phyloP scores from a whole-genome alignment of 2,113 vertebrate genomes.

The Motacilla alba region DNA sequence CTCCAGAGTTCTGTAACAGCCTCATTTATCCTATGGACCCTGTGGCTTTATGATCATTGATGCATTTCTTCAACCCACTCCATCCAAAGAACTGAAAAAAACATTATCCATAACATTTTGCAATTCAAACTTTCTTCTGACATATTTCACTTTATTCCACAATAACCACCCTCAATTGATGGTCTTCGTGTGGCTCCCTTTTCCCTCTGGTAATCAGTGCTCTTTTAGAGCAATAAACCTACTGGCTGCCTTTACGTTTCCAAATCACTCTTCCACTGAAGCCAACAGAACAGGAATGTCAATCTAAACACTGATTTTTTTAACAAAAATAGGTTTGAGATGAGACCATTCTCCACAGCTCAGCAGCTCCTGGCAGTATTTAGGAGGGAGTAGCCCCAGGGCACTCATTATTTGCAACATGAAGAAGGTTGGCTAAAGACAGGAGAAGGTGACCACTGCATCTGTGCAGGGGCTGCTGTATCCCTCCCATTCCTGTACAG shows the following conservation, averaged over 20 bases:
- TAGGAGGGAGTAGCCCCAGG: not conserved
- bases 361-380: not conserved
- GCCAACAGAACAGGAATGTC: not conserved
- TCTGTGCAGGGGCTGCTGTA: rapidly evolving
- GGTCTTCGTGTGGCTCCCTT: not conserved
- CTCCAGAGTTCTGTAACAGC: not conserved
- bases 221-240: not conserved
- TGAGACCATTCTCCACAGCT: not conserved
- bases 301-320: not conserved
- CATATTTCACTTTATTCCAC: not conserved
- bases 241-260: not conserved
- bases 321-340: not conserved
- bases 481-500: not conserved
- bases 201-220: not conserved
- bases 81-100: not conserved
- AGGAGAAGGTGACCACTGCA: not conserved
- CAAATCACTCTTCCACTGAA: not conserved
- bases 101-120: not conserved
- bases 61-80: not conserved
- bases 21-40: not conserved
- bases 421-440: not conserved
- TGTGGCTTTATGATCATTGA: not conserved
- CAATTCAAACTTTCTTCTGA: not conserved
- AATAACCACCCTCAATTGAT: not conserved
- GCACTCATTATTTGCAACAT: not conserved